Evolutionary conservation across 2,113 vertebrate species (phyloP).

Genomic region (Bujurquina vittata): DNA sequence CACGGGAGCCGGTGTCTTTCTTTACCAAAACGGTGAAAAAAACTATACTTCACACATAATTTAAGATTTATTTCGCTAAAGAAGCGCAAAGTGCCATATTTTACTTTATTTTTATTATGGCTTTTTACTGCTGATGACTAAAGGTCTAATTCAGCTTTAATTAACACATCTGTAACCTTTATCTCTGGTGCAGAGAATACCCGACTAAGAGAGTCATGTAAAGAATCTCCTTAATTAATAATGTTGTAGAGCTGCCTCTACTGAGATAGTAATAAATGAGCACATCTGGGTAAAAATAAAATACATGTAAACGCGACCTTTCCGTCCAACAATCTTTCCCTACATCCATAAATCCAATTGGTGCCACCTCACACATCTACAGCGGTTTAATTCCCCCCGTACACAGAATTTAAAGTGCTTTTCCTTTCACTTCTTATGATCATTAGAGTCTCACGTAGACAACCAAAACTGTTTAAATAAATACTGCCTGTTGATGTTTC

Average conservation of each 20-base stretch:
- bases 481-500: neutral
- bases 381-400: neutral
- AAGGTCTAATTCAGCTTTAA: neutral
- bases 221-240: neutral
- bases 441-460: neutral
- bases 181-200: neutral
- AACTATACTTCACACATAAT: neutral
- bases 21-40: neutral
- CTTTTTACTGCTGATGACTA: neutral
- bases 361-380: neutral
- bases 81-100: neutral
- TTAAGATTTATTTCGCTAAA: neutral
- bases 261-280: neutral
- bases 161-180: neutral
- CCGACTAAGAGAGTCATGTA: neutral
- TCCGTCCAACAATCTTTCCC: neutral
- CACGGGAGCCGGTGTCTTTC: neutral
- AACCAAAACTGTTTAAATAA: neutral
- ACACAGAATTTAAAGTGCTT: constrained; percentile 51
- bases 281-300: neutral
- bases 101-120: neutral
- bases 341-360: neutral
- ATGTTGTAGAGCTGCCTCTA: neutral
- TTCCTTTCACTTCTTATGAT: neutral
- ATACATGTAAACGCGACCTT: constrained; percentile 28